Evolutionary conservation across 2,888 invertebrate species (phyloP).

Genomic region (Siphlonurus alternatus): DNA sequence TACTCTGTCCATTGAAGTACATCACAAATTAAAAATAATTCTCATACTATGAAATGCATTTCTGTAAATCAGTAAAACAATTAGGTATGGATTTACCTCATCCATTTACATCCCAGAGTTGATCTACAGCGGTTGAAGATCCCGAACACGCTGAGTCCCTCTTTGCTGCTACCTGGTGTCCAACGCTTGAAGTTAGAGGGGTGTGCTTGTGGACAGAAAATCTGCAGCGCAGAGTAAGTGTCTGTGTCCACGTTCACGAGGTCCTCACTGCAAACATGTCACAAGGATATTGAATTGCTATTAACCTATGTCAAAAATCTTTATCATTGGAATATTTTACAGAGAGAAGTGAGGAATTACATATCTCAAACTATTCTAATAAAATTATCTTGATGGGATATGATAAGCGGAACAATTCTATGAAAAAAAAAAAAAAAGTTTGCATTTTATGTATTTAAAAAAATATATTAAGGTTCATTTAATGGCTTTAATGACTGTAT

Average conservation of each 20-base stretch:
- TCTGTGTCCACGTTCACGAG: conserved; percentile 53
- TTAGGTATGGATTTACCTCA: conserved; percentile 33
- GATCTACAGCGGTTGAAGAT: conserved; percentile 56
- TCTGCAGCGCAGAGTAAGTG: conserved; percentile 55
- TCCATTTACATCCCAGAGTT: conserved; percentile 40
- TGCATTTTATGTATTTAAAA: too few relatives aligned
- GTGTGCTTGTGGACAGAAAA: conserved; percentile 53
- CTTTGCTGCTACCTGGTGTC: conserved; percentile 36
- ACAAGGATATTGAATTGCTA: too few relatives aligned
- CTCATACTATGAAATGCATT: not conserved
- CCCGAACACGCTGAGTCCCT: conserved; percentile 55
- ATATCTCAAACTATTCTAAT: conserved; percentile 14
- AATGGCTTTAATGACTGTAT: too few relatives aligned
- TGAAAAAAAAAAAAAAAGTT: too few relatives aligned
- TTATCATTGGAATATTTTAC: too few relatives aligned
- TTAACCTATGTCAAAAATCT: too few relatives aligned
- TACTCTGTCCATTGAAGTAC: not conserved
- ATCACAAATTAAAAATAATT: conserved; percentile 2
- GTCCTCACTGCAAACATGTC: conserved; percentile 48
- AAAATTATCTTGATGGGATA: conserved; percentile 4
- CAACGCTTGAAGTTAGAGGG: conserved; percentile 59
- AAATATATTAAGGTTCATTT: too few relatives aligned
- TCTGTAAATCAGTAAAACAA: not conserved
- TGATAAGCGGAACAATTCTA: not conserved
- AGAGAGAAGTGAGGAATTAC: too few relatives aligned